Conservation (phyloP, 1,140 invertebrate species). For the Microvelia longipes region DNA sequence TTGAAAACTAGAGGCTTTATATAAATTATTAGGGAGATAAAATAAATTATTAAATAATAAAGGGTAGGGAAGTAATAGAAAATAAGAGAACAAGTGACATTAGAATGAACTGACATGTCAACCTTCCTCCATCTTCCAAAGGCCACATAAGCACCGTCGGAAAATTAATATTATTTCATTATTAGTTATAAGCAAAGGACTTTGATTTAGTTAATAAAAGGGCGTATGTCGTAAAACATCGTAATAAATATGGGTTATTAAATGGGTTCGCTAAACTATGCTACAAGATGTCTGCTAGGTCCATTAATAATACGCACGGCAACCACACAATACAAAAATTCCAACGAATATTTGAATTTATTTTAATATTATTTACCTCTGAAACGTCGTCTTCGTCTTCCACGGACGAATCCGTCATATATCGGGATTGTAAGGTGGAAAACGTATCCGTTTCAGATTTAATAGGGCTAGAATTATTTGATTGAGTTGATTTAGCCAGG, state of each 20-base stretch:
- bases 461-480: conserved; percentile 46
- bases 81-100: neutral
- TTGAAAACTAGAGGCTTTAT: too few relatives aligned
- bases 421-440: conserved; percentile 56
- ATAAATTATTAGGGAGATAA: too few relatives aligned
- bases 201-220: too few relatives aligned
- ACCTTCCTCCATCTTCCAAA: neutral
- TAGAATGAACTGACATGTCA: neutral
- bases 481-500: conserved; percentile 43
- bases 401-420: conserved; percentile 76
- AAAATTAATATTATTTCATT: too few relatives aligned
- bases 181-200: too few relatives aligned
- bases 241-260: too few relatives aligned
- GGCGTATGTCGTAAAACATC: too few relatives aligned
- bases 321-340: too few relatives aligned
- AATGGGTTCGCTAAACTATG: neutral
- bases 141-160: neutral
- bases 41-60: too few relatives aligned
- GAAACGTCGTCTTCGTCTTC: conserved; percentile 85
- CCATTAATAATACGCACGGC: neutral
- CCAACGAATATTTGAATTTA: too few relatives aligned
- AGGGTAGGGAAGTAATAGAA: too few relatives aligned
- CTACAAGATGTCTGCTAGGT: neutral
- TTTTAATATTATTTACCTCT: too few relatives aligned
- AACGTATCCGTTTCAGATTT: conserved; percentile 63